Conservation (phyloP, 1,140 invertebrate genomes). For the Halictus rubicundus region DNA sequence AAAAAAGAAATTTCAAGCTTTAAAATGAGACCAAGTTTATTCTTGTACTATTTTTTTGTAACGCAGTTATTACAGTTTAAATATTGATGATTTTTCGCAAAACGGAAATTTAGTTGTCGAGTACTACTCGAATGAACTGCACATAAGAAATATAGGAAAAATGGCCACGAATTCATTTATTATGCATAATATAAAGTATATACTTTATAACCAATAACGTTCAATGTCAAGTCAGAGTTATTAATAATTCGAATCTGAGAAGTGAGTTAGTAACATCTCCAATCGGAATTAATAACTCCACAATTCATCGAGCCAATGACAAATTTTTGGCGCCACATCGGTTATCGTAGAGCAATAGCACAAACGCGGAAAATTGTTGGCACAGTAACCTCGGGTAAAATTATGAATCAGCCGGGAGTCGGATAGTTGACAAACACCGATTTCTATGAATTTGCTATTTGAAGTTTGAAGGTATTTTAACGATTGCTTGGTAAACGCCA, state of each 20-base stretch:
- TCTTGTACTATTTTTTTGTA: no score
- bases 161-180: no score
- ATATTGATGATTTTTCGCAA: no score
- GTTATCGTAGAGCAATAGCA: neutral
- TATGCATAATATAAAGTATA: no score
- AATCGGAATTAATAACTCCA: neutral
- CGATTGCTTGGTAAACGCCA: neutral
- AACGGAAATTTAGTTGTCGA: no score
- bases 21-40: no score
- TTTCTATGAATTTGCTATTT: slow-evolving; percentile 4
- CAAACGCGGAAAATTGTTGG: slow-evolving; percentile 8
- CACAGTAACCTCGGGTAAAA: neutral
- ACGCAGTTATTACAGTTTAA: no score
- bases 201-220: neutral
- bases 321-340: no score
- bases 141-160: no score
- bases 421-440: slow-evolving; percentile 18
- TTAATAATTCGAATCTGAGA: neutral
- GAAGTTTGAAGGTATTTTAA: neutral
- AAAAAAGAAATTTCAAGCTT: no score
- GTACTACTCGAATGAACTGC: no score
- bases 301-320: neutral
- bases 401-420: slow-evolving; percentile 1
- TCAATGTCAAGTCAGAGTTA: neutral
- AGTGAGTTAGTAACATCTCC: neutral